phyloP scores from a whole-genome alignment of 2,113 vertebrate species.

The Dipodomys merriami region DNA sequence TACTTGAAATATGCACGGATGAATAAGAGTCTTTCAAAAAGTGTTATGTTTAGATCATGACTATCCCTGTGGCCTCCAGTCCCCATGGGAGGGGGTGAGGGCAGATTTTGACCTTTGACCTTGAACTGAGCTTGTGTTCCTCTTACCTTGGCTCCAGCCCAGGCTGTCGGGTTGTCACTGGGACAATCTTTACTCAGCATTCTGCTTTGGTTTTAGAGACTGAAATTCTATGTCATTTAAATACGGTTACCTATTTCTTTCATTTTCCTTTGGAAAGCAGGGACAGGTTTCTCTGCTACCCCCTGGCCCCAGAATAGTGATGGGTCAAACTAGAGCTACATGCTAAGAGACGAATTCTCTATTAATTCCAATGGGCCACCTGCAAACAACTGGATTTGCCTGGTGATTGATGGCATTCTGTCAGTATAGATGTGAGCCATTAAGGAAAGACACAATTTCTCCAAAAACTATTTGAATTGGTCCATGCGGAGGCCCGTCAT shows the following conservation, averaged over 20 bases:
- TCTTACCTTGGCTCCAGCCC: background rate
- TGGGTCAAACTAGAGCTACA: fast-evolving
- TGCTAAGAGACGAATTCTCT: fast-evolving
- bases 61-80: too few species aligned
- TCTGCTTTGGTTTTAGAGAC: background rate
- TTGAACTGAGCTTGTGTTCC: background rate
- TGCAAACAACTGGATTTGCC: background rate
- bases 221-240: background rate
- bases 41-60: background rate
- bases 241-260: background rate
- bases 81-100: background rate
- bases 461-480: background rate
- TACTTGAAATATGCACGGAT: background rate
- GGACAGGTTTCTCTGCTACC: background rate
- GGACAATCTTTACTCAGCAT: fast-evolving
- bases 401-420: fast-evolving
- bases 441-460: background rate
- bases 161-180: background rate
- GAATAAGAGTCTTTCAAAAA: background rate
- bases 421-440: background rate
- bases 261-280: background rate
- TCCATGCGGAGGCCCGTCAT: fast-evolving
- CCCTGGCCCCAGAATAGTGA: fast-evolving
- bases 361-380: fast-evolving
- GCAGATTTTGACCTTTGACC: background rate